Conservation (phyloP, 2,113 vertebrate genomes). For the Varanus komodoensis region DNA sequence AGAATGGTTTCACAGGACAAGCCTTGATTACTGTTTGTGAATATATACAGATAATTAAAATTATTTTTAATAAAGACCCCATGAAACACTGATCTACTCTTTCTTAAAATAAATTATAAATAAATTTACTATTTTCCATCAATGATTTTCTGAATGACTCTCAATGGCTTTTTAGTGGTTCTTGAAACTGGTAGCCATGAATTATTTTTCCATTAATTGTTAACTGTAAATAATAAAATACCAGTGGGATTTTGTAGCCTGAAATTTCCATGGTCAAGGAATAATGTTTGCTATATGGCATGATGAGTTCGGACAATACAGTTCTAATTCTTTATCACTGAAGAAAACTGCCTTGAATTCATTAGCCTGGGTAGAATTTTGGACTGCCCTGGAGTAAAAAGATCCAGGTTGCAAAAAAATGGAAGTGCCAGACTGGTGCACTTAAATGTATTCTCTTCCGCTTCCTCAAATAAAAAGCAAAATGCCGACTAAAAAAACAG, state of each 20-base stretch:
- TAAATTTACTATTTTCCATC: background rate
- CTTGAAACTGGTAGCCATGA: background rate
- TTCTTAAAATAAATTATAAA: slow-evolving; percentile 4
- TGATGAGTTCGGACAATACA: background rate
- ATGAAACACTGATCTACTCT: background rate
- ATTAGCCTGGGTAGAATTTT: slow-evolving; percentile 21
- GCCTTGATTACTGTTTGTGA: background rate
- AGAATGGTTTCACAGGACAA: slow-evolving; percentile 20
- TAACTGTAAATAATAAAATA: background rate
- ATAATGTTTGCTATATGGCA: slow-evolving; percentile 19
- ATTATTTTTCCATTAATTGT: background rate
- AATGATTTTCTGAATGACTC: background rate
- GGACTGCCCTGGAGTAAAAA: slow-evolving; percentile 56
- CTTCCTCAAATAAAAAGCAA: slow-evolving; percentile 22
- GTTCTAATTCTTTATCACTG: slow-evolving; percentile 3
- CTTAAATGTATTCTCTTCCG: slow-evolving; percentile 48
- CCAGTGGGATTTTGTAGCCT: background rate
- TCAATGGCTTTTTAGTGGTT: background rate
- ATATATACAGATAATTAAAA: background rate
- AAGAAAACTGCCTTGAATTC: slow-evolving; percentile 49
- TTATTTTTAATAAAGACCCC: background rate
- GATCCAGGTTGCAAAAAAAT: slow-evolving; percentile 52
- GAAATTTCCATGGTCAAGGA: slow-evolving; percentile 26
- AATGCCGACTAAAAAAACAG: slow-evolving; percentile 30
- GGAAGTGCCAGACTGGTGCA: slow-evolving; percentile 40